Evolutionary conservation across 2,797 vertebrate genomes (phyloP).

Genomic region (Clarias laeviceps): DNA sequence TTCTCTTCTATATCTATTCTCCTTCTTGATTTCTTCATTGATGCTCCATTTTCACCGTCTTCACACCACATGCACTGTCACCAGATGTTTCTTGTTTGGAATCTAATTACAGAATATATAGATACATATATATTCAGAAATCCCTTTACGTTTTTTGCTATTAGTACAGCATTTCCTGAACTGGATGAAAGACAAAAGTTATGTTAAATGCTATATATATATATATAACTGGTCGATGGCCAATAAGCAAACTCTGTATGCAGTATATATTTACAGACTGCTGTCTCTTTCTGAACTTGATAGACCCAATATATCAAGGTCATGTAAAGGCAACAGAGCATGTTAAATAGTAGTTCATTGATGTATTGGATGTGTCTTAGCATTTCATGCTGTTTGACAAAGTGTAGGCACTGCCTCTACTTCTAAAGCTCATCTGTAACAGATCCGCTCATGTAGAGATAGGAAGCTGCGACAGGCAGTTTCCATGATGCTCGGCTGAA

Average conservation of each 20-base stretch:
- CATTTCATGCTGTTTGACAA: constrained; percentile 46
- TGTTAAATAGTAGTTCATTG: constrained; percentile 26
- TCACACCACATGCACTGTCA: background rate
- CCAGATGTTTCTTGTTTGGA: background rate
- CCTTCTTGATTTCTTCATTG: background rate
- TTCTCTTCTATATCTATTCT: background rate
- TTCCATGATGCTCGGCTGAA: constrained; percentile 37
- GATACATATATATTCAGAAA: background rate
- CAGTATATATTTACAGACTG: background rate
- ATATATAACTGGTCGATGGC: background rate
- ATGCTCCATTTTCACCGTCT: background rate
- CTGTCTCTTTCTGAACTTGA: background rate
- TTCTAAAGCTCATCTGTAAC: constrained; percentile 42
- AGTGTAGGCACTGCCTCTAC: constrained; percentile 27
- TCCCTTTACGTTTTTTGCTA: background rate
- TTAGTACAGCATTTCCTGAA: background rate
- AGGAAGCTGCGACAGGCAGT: constrained; percentile 32
- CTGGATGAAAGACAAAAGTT: background rate
- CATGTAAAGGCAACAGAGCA: constrained; percentile 12
- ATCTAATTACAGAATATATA: background rate
- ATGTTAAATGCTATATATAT: background rate
- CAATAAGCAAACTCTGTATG: background rate
- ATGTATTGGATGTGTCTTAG: constrained; percentile 26
- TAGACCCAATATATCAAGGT: constrained; percentile 30
- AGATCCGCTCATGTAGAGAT: constrained; percentile 22